A percentile compares a stretch with the other conserved stretches of the same genome.
Evolutionary conservation across 2,113 vertebrate genomes (phyloP).

Genomic region (Lanius collurio): DNA sequence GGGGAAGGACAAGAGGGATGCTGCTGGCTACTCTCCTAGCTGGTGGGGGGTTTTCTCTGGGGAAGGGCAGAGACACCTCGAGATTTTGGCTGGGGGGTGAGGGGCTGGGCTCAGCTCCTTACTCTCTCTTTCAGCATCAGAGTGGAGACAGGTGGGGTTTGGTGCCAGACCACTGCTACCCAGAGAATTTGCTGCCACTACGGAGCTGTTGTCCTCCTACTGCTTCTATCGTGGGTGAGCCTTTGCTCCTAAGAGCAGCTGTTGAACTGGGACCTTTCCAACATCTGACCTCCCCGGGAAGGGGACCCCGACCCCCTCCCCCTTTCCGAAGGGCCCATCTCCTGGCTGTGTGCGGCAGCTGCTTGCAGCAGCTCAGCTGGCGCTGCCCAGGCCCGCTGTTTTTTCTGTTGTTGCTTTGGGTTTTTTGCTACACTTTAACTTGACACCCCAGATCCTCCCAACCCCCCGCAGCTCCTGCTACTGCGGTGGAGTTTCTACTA

Average conservation of each 20-base stretch:
- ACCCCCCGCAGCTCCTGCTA: neutral
- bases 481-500: neutral
- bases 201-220: neutral
- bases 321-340: neutral
- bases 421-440: neutral
- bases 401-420: neutral
- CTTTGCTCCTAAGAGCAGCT: neutral
- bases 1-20: neutral
- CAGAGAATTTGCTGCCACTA: neutral
- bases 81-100: neutral
- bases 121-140: neutral
- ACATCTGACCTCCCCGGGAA: neutral
- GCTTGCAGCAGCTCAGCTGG: neutral
- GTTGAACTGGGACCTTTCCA: neutral
- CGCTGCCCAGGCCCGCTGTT: neutral
- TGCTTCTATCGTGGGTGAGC: neutral
- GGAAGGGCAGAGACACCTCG: neutral
- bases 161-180: neutral
- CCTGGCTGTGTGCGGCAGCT: neutral
- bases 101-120: neutral
- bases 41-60: neutral
- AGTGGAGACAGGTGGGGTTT: neutral
- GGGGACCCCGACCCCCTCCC: neutral
- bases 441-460: neutral
- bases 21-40: neutral